Evolutionary conservation across 2,797 vertebrate genomes (phyloP), one percentile per base, ranked within the genome.

Genomic region (Manis javanica): DNA sequence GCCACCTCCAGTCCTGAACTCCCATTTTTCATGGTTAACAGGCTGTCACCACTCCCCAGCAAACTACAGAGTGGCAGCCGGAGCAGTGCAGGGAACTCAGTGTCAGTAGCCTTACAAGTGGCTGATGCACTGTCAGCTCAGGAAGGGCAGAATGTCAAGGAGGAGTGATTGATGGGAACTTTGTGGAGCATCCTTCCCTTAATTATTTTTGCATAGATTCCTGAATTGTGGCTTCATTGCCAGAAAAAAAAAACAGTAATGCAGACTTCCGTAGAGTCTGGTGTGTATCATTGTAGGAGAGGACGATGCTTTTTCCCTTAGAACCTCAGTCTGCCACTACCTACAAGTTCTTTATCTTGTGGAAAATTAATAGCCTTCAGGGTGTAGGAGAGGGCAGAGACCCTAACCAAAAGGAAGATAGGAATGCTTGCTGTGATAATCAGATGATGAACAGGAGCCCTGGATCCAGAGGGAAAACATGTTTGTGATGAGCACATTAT

Each of bases 1-100:
- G 75, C 92, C 92, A 96, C 89, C 94, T 95, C 88, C 46, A 37
- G 90, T 78, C 96, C 94, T 49, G 31, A 90, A 68, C 87, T 97
- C 82, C 61, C 90, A 63, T 91, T 95, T 94, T 88, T 94, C 57
- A 21, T 64, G 42, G 85, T 86, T 95, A 77, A 87, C 9, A 1
- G 63, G 74, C 94, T 97, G 96, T 97, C 91, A 69, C 77, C 74
- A 23, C 87, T 78, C 79, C 82, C 92, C 87, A 37, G 74, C 63
- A 46, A 74, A 68, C 89, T 79, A 13, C 55, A 18, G 23, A 87
- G 90, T 42, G 23, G 89, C 89, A 9, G 64, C 71, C 10, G 72
- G 86, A 64, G 69, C 29, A 24, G 5, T 2, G 51, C 0, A 0
- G 53, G 84, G 89, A 83, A 34, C 83, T 51, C 1, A 0, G 19